These are phyloP conservation scores for Episyrphus balteatus DNA, from an alignment of 1,140 invertebrate species.

Conservation along the genomic window DNA sequence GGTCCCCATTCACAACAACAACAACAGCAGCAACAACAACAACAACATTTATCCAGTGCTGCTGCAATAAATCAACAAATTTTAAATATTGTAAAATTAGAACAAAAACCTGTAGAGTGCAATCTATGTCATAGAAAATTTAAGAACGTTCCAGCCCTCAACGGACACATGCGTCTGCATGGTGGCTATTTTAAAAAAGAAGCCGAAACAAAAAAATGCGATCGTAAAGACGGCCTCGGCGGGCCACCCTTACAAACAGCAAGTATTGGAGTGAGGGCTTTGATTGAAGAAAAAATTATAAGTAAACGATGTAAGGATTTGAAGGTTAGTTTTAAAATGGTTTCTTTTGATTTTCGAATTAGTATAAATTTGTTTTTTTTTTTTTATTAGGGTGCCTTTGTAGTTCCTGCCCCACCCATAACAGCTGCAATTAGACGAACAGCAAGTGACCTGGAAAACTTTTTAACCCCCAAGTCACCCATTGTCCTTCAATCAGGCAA, in stretches of 20 bases:
- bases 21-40: not conserved
- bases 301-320: slow-evolving; percentile 52
- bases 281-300: slow-evolving; percentile 87
- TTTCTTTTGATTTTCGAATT: slow-evolving; percentile 1
- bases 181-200: slow-evolving; percentile 96
- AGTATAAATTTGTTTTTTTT: slow-evolving; percentile 1
- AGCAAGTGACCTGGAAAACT: slow-evolving; percentile 31
- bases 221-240: slow-evolving; percentile 62
- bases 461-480: slow-evolving; percentile 25
- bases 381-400: slow-evolving; percentile 27
- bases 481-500: not conserved
- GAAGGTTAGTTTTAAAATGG: slow-evolving; percentile 19
- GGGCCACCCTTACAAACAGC: slow-evolving; percentile 77
- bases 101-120: slow-evolving; percentile 79
- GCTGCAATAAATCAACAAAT: slow-evolving; percentile 32
- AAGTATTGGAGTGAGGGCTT: slow-evolving; percentile 71
- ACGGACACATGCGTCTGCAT: slow-evolving; percentile 93
- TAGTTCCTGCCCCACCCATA: slow-evolving; percentile 32
- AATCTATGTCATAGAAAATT: slow-evolving; percentile 89
- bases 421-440: slow-evolving; percentile 23
- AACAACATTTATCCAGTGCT: slow-evolving; percentile 15
- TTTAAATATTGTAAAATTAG: slow-evolving; percentile 41
- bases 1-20: not conserved
- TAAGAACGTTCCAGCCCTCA: slow-evolving; percentile 92
- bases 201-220: slow-evolving; percentile 71